Conservation (phyloP, 2,113 vertebrate species). For the Bambusicola thoracicus region DNA sequence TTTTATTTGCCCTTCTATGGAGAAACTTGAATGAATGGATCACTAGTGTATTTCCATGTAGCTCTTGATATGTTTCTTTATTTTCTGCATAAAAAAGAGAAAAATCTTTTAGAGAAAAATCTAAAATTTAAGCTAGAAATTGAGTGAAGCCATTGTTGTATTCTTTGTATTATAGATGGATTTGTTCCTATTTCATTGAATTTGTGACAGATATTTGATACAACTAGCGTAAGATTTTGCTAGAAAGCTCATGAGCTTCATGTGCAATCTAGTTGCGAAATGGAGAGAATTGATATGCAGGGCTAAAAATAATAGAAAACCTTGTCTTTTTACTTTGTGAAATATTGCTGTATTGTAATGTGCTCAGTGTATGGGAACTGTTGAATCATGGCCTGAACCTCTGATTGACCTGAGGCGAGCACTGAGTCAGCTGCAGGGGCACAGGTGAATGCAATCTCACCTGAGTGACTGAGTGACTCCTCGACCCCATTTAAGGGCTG, state of each 20-base stretch:
- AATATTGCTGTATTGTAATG: not conserved
- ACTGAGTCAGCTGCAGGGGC: too few species aligned
- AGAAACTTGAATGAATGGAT: not conserved
- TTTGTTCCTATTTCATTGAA: not conserved
- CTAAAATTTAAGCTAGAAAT: not conserved
- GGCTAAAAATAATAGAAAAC: not conserved
- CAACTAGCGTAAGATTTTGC: not conserved
- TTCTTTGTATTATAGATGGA: not conserved
- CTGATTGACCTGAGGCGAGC: too few species aligned
- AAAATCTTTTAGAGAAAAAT: too few species aligned
- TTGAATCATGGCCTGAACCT: too few species aligned
- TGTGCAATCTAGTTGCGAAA: not conserved
- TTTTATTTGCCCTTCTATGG: not conserved
- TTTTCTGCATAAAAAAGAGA: not conserved
- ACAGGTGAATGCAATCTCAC: too few species aligned
- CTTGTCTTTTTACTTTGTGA: not conserved
- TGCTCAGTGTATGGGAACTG: too few species aligned
- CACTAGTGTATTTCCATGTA: not conserved
- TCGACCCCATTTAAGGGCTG: too few species aligned
- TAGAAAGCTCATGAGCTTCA: not conserved
- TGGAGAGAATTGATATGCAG: not conserved
- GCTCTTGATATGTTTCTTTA: not conserved
- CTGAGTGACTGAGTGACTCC: too few species aligned
- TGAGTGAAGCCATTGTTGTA: not conserved
- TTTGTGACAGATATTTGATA: not conserved